Base-by-base conservation (phyloP, 2,888 invertebrate genomes). In the Dynastes tityus region DNA sequence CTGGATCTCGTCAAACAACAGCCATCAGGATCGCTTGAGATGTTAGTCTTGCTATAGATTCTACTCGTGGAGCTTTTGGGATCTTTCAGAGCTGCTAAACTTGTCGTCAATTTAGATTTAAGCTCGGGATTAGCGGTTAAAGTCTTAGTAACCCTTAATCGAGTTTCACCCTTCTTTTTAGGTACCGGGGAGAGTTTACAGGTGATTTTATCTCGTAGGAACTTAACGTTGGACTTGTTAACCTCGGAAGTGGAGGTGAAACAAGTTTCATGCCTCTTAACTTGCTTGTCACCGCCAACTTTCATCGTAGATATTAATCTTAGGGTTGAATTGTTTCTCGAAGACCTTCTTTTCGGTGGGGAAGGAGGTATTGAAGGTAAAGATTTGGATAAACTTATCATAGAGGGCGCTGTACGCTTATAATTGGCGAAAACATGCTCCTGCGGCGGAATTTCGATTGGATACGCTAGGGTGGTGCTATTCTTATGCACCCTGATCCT, bases 401-500 rank as follows among this genome's bases (percentile, higher is more conserved):
- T 91, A 89, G 93, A 92, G 76, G 93, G 92, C 76, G 91, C 89
- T 76, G 90, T 90, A 87, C 91, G 91, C 84, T 93, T 92, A 84
- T 91, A 91, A 83, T 91, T 91, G 32, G 91, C 89, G 85, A 92
- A 92, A 81, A 91, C 89, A 84, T 91, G 89, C 79, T 89, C 88
- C 70, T 53, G 53, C n/a, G 53, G 53, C 4, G 53, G 53, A 11
- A 84, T 83, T 5, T 91, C 91, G 5, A 77, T 49, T n/a, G 80
- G 80, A 61, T 49, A 80, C 9, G 51, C 76, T 13, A 79, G 49
- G 16, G 45, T 45, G 37, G 37, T 37, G 37, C 49, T 71, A 86
- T 91, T 92, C 90, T 93, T 94, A 88, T 94, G 94, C 73, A 95
- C 92, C 87, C 94, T 91, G 87, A 95, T 95, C 90, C 94, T 94